Base-by-base conservation (phyloP, 2,797 vertebrate species). In the Sorex maritimensis region DNA sequence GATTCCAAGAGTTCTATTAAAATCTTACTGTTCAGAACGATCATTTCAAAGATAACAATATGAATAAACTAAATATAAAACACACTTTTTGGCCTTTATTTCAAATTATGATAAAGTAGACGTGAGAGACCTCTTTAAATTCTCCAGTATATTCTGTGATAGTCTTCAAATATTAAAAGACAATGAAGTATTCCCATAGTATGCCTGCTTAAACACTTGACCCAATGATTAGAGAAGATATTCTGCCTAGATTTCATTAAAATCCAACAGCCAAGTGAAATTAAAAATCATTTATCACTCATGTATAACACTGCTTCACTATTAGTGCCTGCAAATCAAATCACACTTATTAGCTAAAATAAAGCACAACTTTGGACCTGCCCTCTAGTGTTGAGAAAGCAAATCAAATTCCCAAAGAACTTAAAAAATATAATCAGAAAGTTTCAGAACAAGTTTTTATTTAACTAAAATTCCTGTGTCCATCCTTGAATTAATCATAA, bases 311-410 rank as follows among this genome's bases (percentile, higher is more conserved):
- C 75, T 78, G 92, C 89, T 95, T 95, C 81, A 83, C 52, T 97
- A 80, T 97, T 90, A 97, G 77, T 97, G 96, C 95, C 44, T 82
- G 88, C 28, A 97, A 97, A 97, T 96, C 96, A 96, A 95, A 97
- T 94, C 92, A 95, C 93, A 97, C 95, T 97, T 96, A 97, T 95
- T 97, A 97, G 96, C 80, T 97, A 71, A 92, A 96, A 97, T 95
- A 97, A 98, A 97, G 96, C 95, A 97, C 89, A 97, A 97, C 96
- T 98, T 97, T 98, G 97, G 98, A 98, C 98, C 98, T 98, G 98
- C 98, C 98, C 98, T 98, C 98, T 98, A 98, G 98, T 96, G 98
- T 98, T 98, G 97, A 98, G 97, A 98, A 98, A 97, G 96, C 95
- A 98, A 97, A 98, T 98, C 81, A 97, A 98, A 97, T 78, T 95